Conservation (phyloP, 2,888 invertebrate species). For the Rhagonycha fulva region DNA sequence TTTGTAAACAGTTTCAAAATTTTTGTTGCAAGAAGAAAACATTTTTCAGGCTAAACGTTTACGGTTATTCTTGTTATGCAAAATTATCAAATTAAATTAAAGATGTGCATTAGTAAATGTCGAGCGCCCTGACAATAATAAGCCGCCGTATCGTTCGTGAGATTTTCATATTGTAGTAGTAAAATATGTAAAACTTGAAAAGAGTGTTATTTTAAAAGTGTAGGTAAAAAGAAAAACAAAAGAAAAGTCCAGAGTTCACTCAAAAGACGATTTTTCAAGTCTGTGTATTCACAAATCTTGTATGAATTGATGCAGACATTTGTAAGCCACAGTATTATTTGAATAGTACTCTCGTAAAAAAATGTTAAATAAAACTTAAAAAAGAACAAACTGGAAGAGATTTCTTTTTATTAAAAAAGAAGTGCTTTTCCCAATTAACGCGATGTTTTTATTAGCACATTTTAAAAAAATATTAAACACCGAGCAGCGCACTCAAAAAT, state of each 20-base stretch:
- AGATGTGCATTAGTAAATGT: no score
- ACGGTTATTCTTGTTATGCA: no score
- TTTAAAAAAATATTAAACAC: background rate
- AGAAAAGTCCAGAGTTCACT: background rate
- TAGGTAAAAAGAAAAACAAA: background rate
- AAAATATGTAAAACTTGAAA: background rate
- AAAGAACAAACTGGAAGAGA: background rate
- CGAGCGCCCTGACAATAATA: background rate
- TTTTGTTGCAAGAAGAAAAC: background rate
- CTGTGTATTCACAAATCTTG: background rate
- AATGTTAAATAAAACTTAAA: background rate
- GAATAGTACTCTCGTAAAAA: background rate
- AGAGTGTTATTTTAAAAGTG: background rate
- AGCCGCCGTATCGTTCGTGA: background rate
- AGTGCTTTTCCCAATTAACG: background rate
- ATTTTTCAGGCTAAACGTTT: background rate
- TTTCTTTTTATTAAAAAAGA: background rate
- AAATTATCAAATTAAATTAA: no score
- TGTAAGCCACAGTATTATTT: background rate
- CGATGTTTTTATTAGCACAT: background rate
- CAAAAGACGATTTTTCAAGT: background rate
- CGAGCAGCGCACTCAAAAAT: background rate
- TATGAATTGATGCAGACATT: background rate
- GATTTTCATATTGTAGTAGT: background rate
- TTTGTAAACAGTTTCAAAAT: no score